Evolutionary conservation across 53 echinoderm and acorn worm species (phyloP).

Genomic region (Zoroaster sp.): DNA sequence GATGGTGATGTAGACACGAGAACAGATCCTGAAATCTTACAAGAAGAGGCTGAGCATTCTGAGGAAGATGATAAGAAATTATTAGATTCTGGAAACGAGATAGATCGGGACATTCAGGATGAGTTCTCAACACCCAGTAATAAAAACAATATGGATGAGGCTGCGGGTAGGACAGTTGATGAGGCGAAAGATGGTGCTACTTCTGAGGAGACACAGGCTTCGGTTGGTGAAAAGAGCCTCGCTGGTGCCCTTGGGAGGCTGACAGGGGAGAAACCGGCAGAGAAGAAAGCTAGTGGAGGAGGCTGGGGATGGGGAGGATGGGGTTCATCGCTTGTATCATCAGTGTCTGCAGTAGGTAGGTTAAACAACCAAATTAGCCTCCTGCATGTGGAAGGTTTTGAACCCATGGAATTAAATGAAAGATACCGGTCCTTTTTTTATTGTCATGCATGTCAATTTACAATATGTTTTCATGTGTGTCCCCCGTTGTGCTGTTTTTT

Average conservation of each 20-base stretch:
- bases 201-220: neutral
- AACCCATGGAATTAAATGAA: too few relatives aligned
- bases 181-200: neutral
- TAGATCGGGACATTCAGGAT: neutral
- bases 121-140: neutral
- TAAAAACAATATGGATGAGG: neutral
- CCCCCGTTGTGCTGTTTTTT: too few relatives aligned
- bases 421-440: neutral
- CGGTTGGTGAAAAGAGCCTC: neutral
- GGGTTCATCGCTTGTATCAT: constrained; percentile 83
- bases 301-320: constrained; percentile 92
- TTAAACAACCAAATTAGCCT: too few relatives aligned
- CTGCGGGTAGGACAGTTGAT: neutral
- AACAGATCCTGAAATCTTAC: neutral
- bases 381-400: too few relatives aligned
- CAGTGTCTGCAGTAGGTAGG: constrained; percentile 74
- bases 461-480: too few relatives aligned
- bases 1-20: neutral
- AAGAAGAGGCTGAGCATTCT: neutral
- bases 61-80: constrained; percentile 20
- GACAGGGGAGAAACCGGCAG: constrained; percentile 8
- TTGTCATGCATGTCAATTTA: too few relatives aligned
- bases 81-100: neutral
- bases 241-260: constrained; percentile 33
- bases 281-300: constrained; percentile 37